phyloP scores from a whole-genome alignment of 2,797 vertebrate genomes.

The Limnodromus scolopaceus region DNA sequence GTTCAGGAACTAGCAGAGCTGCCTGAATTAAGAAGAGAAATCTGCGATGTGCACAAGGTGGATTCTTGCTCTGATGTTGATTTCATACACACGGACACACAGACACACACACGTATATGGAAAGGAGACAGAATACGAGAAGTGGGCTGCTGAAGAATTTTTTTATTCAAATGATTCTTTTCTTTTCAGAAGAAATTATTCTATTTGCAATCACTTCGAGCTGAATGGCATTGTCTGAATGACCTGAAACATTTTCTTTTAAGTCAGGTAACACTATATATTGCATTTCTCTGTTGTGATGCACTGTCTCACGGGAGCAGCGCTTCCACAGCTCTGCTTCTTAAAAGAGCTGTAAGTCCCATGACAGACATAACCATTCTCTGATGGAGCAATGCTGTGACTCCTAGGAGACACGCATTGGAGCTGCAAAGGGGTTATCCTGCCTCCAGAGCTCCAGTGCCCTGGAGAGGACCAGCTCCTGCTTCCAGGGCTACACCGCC shows the following conservation, averaged over 20 bases:
- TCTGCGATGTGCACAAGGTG: neutral
- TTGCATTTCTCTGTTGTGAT: neutral
- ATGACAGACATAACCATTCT: neutral
- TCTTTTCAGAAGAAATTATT: neutral
- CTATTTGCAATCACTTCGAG: neutral
- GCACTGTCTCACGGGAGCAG: neutral
- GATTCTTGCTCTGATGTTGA: neutral
- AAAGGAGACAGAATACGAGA: neutral
- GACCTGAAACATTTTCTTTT: neutral
- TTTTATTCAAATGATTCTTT: neutral
- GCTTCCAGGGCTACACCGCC: fast-evolving
- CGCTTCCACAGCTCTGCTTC: neutral
- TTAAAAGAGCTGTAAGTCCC: neutral
- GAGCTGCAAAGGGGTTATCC: neutral
- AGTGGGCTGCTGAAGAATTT: neutral
- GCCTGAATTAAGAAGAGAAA: neutral
- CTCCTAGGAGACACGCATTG: fast-evolving
- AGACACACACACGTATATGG: neutral
- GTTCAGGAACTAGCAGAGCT: neutral
- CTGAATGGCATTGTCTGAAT: neutral
- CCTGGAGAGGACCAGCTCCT: fast-evolving
- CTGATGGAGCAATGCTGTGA: neutral
- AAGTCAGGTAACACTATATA: neutral
- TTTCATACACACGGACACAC: neutral
- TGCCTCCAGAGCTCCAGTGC: neutral